These are phyloP conservation scores for Melitaea athalia DNA, from an alignment of 2,888 invertebrate genomes.

Conservation along the genomic window DNA sequence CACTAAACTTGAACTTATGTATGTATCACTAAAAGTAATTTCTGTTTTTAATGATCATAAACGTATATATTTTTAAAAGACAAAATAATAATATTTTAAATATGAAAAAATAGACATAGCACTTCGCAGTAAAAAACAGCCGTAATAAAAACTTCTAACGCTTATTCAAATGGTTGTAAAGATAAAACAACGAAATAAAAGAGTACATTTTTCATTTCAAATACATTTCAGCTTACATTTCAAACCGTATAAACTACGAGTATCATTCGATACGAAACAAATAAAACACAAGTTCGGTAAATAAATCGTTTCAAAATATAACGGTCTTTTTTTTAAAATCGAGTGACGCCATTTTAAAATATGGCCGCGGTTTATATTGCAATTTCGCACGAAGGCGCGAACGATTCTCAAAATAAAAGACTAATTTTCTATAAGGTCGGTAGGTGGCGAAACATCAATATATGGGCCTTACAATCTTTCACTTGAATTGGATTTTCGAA, in stretches of 20 bases:
- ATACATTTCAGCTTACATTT: neutral
- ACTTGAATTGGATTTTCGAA: slow-evolving; percentile 45
- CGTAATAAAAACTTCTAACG: neutral
- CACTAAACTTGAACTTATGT: too few species aligned
- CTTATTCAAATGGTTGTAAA: neutral
- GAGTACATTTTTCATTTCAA: neutral
- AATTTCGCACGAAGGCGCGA: slow-evolving; percentile 60
- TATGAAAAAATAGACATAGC: too few species aligned
- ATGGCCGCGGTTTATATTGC: slow-evolving; percentile 65
- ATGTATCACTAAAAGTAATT: too few species aligned
- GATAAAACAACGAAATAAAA: slow-evolving; percentile 1
- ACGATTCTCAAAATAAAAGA: slow-evolving; percentile 73
- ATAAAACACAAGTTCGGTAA: slow-evolving; percentile 26
- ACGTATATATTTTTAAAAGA: too few species aligned
- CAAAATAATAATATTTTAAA: too few species aligned
- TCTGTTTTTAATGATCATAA: too few species aligned
- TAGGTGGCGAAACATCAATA: slow-evolving; percentile 61
- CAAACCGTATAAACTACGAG: neutral
- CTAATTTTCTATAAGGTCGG: slow-evolving; percentile 70
- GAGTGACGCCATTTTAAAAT: slow-evolving; percentile 69
- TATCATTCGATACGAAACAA: neutral
- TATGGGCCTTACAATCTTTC: slow-evolving; percentile 42
- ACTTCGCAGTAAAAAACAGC: neutral
- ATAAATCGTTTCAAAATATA: slow-evolving; percentile 37
- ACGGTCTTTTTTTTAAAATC: slow-evolving; percentile 53